Conservation (phyloP, 2,113 vertebrate species). For the Tichodroma muraria region DNA sequence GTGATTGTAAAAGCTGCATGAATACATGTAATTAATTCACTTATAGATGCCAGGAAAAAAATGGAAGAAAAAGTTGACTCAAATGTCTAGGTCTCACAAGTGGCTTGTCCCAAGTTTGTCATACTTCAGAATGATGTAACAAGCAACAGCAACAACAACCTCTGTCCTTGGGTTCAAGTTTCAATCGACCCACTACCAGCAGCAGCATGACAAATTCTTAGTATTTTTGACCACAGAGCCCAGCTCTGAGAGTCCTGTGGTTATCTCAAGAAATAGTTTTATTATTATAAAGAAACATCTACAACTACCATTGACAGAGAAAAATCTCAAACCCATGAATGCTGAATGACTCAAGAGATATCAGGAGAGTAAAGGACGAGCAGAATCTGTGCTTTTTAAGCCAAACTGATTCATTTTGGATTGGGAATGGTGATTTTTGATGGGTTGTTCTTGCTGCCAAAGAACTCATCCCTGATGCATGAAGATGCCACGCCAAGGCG, state of each 20-base stretch:
- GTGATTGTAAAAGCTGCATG: background rate
- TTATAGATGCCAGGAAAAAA: background rate
- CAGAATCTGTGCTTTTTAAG: background rate
- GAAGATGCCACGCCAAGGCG: accelerated
- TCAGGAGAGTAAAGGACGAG: background rate
- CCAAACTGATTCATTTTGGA: background rate
- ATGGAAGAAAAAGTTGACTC: background rate
- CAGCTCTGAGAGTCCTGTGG: background rate
- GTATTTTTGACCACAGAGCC: background rate
- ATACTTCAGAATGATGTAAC: background rate
- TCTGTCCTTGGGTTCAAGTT: background rate
- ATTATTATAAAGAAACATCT: background rate
- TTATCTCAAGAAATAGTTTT: background rate
- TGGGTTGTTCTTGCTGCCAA: background rate
- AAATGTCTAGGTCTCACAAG: background rate
- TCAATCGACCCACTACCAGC: background rate
- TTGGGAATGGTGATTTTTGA: background rate
- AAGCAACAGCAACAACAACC: background rate
- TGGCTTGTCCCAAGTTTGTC: background rate
- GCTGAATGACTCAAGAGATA: background rate
- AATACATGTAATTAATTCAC: background rate
- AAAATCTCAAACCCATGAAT: background rate
- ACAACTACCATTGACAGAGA: accelerated
- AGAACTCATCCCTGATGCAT: background rate
- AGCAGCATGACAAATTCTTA: background rate